Evolutionary conservation across 2,888 invertebrate genomes (phyloP).

Genomic region (Cantharis flavilabris): DNA sequence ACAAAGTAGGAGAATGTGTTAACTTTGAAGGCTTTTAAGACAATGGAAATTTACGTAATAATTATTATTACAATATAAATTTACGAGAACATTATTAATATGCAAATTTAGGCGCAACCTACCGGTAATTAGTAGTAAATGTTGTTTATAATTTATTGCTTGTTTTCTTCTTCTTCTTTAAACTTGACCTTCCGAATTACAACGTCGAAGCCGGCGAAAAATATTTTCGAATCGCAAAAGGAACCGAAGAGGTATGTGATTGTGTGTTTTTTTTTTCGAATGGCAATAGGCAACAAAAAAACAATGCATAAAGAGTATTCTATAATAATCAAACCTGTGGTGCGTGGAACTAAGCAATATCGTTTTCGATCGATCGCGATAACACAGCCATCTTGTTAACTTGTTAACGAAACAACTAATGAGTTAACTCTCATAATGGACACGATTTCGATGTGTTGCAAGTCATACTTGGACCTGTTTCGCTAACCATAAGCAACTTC

Average conservation of each 20-base stretch:
- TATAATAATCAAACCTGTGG: conserved; percentile 43
- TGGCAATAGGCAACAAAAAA: conserved; percentile 41
- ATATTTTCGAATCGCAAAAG: background rate
- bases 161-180: conserved; percentile 1
- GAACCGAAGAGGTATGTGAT: conserved; percentile 33
- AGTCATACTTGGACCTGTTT: conserved; percentile 50
- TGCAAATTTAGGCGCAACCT: conserved; percentile 18
- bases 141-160: conserved; percentile 7
- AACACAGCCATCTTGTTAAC: conserved; percentile 55
- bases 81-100: conserved; percentile 28
- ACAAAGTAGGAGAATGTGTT: conserved; percentile 30
- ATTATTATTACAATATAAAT: conserved; percentile 17
- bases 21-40: conserved; percentile 22
- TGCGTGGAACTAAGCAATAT: conserved; percentile 51
- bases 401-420: conserved; percentile 56
- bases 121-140: conserved; percentile 3
- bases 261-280: conserved; percentile 45
- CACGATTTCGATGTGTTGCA: conserved; percentile 48
- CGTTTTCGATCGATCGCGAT: conserved; percentile 51
- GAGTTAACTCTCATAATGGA: conserved; percentile 53
- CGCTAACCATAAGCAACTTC: conserved; percentile 5
- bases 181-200: conserved; percentile 23
- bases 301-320: conserved; percentile 34
- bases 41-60: conserved; percentile 24
- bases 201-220: background rate